phyloP scores from a whole-genome alignment of 2,113 vertebrate species.

The Azemiops feae region DNA sequence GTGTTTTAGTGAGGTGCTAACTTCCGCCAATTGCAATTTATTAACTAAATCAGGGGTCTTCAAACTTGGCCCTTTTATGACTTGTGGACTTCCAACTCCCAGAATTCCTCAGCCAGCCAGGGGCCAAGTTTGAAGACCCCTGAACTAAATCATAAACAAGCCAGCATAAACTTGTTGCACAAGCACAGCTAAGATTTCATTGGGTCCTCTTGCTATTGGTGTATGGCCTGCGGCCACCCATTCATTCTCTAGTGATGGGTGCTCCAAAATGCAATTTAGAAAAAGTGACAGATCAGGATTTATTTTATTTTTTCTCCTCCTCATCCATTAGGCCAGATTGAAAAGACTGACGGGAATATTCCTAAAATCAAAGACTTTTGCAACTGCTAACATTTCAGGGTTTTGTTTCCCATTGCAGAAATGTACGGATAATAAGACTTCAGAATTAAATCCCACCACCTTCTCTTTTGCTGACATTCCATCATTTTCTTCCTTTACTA shows the following conservation, averaged over 20 bases:
- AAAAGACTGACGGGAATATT: neutral
- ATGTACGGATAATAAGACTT: neutral
- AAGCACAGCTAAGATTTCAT: neutral
- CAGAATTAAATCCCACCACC: neutral
- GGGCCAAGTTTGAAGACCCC: too few species aligned
- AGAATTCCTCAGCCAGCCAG: neutral
- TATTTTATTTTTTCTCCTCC: accelerated
- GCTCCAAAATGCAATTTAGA: neutral
- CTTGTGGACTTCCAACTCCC: too few species aligned
- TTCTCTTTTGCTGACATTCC: neutral
- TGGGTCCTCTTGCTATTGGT: neutral
- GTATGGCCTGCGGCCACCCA: neutral
- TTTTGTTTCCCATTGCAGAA: neutral
- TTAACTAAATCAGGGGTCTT: neutral
- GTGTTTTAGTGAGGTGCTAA: neutral
- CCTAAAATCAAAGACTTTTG: neutral
- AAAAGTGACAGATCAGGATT: neutral
- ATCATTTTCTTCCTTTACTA: neutral
- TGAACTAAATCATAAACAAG: neutral
- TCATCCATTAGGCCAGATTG: neutral
- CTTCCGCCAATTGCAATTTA: neutral
- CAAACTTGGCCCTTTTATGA: neutral
- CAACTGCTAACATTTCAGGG: neutral
- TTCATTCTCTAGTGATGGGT: neutral
- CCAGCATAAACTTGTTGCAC: neutral